Evolutionary conservation across 2,888 invertebrate species (phyloP).

Genomic region (Euplagia quadripunctaria): DNA sequence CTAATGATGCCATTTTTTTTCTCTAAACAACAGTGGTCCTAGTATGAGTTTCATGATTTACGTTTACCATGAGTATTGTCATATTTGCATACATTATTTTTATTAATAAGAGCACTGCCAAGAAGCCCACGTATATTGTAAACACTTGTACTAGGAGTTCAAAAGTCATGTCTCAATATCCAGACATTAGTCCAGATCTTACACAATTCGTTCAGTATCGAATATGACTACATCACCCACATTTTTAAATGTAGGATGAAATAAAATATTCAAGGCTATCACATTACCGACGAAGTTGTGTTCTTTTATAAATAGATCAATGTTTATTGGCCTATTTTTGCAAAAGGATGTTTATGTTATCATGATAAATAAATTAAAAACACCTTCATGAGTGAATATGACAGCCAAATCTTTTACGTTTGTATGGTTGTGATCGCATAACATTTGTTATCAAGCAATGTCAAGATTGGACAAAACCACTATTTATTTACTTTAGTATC

Average conservation of each 20-base stretch:
- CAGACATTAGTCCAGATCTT: background rate
- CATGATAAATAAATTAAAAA: slow-evolving; percentile 32
- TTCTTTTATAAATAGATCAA: slow-evolving; percentile 49
- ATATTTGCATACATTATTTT: no score
- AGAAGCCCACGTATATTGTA: background rate
- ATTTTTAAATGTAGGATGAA: slow-evolving; percentile 41
- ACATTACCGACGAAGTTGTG: slow-evolving; percentile 32
- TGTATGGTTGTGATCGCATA: background rate
- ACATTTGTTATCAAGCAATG: background rate
- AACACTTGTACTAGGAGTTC: background rate
- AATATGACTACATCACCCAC: slow-evolving; percentile 39
- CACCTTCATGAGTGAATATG: slow-evolving; percentile 14
- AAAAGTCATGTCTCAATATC: background rate
- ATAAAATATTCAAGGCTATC: slow-evolving; percentile 51
- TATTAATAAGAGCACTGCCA: no score
- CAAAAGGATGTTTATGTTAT: slow-evolving; percentile 48
- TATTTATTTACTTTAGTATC: background rate
- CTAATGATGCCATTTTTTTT: background rate
- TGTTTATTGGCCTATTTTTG: slow-evolving; percentile 44
- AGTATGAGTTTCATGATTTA: background rate
- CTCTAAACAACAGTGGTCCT: background rate
- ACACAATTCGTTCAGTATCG: slow-evolving; percentile 16
- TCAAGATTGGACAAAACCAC: background rate
- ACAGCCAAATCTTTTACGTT: background rate
- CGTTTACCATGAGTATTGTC: background rate